Evolutionary conservation across 2,797 vertebrate genomes (phyloP).

Genomic region (Aulostomus chinensis): DNA sequence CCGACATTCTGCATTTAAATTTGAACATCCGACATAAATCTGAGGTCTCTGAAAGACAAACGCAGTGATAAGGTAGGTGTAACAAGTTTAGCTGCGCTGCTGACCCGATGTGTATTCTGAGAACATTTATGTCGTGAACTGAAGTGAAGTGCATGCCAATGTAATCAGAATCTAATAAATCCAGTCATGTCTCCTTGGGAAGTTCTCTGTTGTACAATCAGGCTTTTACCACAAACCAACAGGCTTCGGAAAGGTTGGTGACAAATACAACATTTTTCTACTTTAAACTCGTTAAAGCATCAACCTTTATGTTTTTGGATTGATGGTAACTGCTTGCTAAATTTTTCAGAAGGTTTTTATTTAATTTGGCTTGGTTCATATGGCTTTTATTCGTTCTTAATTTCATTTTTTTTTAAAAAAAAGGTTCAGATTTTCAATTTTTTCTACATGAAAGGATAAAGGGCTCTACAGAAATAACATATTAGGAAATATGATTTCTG

Average conservation of each 20-base stretch:
- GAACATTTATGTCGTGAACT: constrained; percentile 73
- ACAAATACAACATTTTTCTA: constrained; percentile 77
- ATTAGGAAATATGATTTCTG: constrained; percentile 44
- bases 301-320: constrained; percentile 90
- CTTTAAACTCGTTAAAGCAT: constrained; percentile 77
- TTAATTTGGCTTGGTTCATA: constrained; percentile 47
- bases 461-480: constrained; percentile 4
- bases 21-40: constrained; percentile 75
- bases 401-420: constrained; percentile 4
- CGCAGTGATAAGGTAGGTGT: constrained; percentile 88
- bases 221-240: constrained; percentile 91
- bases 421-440: too few species aligned
- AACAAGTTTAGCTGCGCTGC: constrained; percentile 80
- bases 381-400: constrained; percentile 16
- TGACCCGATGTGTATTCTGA: constrained; percentile 82
- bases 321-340: constrained; percentile 88
- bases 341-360: constrained; percentile 44
- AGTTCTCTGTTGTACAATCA: constrained; percentile 82
- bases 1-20: not conserved
- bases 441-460: too few species aligned
- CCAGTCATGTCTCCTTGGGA: constrained; percentile 82
- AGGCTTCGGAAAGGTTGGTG: constrained; percentile 91
- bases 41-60: constrained; percentile 83
- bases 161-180: constrained; percentile 72
- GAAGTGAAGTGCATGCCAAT: constrained; percentile 74